phyloP scores from a whole-genome alignment of 2,888 invertebrate genomes.

The Drosophila lutescens region DNA sequence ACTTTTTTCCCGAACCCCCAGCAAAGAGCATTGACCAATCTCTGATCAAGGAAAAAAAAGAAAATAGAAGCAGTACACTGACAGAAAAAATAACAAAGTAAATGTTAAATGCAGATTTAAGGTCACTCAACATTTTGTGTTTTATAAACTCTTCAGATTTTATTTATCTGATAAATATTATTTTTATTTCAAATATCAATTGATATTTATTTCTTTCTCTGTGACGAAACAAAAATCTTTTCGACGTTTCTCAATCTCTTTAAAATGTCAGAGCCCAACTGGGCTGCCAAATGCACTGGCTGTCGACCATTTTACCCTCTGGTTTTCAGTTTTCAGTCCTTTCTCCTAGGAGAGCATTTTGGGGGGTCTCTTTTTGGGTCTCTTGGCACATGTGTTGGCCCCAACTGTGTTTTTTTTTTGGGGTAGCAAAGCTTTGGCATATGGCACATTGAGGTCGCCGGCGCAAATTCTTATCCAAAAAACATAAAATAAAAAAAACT shows the following conservation, averaged over 20 bases:
- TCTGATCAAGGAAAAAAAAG: constrained; percentile 31
- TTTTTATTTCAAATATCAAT: neutral
- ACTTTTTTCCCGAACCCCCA: constrained; percentile 14
- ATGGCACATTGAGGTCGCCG: constrained; percentile 50
- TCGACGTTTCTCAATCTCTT: constrained; percentile 33
- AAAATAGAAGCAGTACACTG: neutral
- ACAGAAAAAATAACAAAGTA: neutral
- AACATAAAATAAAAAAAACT: neutral
- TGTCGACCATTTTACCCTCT: constrained; percentile 11
- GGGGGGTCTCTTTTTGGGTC: constrained; percentile 19
- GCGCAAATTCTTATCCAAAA: constrained; percentile 42
- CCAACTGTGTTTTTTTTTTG: constrained; percentile 22
- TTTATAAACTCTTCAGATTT: neutral
- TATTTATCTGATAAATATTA: neutral
- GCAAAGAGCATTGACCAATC: constrained; percentile 41
- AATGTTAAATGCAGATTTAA: neutral
- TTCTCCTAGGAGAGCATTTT: constrained; percentile 17
- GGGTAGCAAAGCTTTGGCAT: constrained; percentile 34
- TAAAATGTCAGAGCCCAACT: constrained; percentile 41
- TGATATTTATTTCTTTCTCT: neutral
- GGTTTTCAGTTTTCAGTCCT: constrained; percentile 10
- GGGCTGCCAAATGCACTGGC: constrained; percentile 35
- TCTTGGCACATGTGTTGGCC: constrained; percentile 38
- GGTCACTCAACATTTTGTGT: neutral
- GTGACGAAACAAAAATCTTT: constrained; percentile 10